phyloP scores from a whole-genome alignment of 2,113 vertebrate species.

The Notiomystis cincta region DNA sequence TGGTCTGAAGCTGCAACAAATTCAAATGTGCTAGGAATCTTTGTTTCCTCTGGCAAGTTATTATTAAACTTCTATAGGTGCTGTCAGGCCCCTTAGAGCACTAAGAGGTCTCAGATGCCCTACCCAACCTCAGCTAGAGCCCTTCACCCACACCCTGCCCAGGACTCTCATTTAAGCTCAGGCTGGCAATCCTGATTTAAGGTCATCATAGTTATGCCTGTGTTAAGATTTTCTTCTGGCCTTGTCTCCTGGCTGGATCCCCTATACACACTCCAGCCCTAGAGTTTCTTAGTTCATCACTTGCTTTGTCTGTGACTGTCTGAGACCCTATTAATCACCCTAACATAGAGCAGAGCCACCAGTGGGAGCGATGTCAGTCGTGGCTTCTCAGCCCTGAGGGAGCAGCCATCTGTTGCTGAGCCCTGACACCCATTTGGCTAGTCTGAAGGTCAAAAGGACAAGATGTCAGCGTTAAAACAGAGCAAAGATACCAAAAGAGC shows the following conservation, averaged over 20 bases:
- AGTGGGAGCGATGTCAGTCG: fast-evolving
- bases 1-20: background rate
- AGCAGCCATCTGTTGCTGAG: background rate
- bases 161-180: background rate
- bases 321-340: background rate
- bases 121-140: background rate
- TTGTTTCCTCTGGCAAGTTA: background rate
- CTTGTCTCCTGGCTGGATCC: background rate
- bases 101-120: background rate
- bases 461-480: background rate
- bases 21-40: background rate
- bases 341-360: background rate
- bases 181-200: background rate
- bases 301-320: fast-evolving
- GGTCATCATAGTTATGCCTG: background rate
- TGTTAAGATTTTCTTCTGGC: background rate
- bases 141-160: background rate
- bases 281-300: background rate
- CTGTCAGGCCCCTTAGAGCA: background rate
- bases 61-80: background rate
- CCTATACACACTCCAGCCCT: too few species aligned
- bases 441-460: background rate
- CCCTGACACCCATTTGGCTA: background rate
- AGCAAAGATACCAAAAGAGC: background rate
- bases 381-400: background rate